Evolutionary conservation across 2,113 vertebrate genomes (phyloP), one percentile per base, ranked within the genome.

Genomic region (Hippocampus abdominalis): DNA sequence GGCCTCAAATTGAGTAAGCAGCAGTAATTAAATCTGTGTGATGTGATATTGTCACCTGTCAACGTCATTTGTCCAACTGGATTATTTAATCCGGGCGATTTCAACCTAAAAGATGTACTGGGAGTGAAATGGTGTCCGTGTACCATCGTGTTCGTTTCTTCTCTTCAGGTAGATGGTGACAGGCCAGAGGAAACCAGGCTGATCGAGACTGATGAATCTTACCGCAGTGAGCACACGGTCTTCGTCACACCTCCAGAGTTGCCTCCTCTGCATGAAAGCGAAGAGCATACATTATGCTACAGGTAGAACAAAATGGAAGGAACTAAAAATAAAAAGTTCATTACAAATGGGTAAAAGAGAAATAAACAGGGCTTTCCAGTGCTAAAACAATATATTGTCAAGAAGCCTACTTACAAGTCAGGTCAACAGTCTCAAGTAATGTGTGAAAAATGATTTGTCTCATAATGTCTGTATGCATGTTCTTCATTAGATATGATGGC

Each of bases 201-300:
- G 64, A 98, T 99, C 80, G 97, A 99, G 87, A 89, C 94, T 69
- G 96, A 98, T 82, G 96, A 98, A 66, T 96, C 95, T 21, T 95
- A 98, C 90, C 95, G 93, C 87, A 98, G 97, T 21, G 97, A 99
- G 85, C 97, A 99, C 81, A 99, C 97, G 0, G 97, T 99, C 68
- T 98, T 96, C 86, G 95, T 99, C 87, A 98, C 95, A 0, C 97
- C 96, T 2, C 97, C 96, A 1, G 97, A 98, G 88, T 94, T 98
- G 71, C 96, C 95, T 25, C 92, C 92, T 8, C 91, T 96, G 68
- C 94, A 95, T 23, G 94, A 93, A 9, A 96, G 94, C 64, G 96
- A 97, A 85, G 97, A 98, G 54, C 86, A 94, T 68, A 94, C 94
- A 5, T 91, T 95, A 5, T 93, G 94, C 66, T 97, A 98, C 93